phyloP scores from a whole-genome alignment of 2,888 invertebrate species.

The Tetragnatha montana region DNA sequence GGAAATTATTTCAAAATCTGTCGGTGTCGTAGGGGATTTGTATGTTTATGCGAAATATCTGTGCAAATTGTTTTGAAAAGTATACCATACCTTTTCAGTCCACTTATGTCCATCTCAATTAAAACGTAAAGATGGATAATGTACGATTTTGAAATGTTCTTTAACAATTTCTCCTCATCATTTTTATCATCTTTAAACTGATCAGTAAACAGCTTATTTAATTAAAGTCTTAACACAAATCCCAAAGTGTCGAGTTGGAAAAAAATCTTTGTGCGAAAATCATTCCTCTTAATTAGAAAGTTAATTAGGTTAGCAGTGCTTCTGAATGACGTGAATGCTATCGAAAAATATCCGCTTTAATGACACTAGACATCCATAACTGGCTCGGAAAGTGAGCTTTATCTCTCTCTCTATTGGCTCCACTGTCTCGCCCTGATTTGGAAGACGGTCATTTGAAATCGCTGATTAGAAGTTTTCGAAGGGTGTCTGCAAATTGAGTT shows the following conservation, averaged over 20 bases:
- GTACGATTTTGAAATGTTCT: too few relatives aligned
- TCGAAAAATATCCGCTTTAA: slow-evolving; percentile 19
- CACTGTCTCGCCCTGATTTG: not conserved
- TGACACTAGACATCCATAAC: slow-evolving; percentile 11
- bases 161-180: too few relatives aligned
- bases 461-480: not conserved
- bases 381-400: not conserved
- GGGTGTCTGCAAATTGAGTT: not conserved
- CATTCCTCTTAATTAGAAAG: slow-evolving; percentile 38
- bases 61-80: too few relatives aligned
- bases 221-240: slow-evolving; percentile 11
- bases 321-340: slow-evolving; percentile 20
- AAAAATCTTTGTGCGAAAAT: slow-evolving; percentile 3
- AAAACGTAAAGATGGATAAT: too few relatives aligned
- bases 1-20: too few relatives aligned
- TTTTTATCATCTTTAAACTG: not conserved
- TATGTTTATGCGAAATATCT: too few relatives aligned
- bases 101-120: too few relatives aligned
- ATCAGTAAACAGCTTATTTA: not conserved
- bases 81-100: too few relatives aligned
- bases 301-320: slow-evolving; percentile 27
- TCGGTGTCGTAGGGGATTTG: too few relatives aligned
- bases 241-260: not conserved
- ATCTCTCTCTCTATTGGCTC: not conserved
- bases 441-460: not conserved